Evolutionary conservation across 64 coral and sea anemone genomes (phyloP), one percentile per base, ranked within the genome.

Genomic region (Dendronephthya gigantea): DNA sequence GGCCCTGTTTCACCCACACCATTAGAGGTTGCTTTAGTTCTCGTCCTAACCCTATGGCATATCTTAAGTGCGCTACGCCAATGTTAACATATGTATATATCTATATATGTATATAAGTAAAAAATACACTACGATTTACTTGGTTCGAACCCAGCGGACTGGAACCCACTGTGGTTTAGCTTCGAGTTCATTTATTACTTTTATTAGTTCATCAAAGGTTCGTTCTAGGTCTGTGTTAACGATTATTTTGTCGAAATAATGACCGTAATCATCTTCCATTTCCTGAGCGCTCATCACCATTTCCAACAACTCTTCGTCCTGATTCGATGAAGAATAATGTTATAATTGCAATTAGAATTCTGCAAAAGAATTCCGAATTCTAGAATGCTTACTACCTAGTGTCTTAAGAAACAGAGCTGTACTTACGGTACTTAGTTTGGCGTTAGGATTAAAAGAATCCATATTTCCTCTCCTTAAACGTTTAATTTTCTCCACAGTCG

Each of bases 201-300:
- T 87, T 33, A 83, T 87, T 29, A 98, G 40, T 56, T 98, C 95
- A 81, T 93, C 92, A 62, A 93, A 98, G 39, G 95, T 92, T 84
- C 92, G 87, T 70, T 98, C 95, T 62, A 98, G 90, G 55, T 98
- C 90, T 9, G 95, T 93, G 38, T 98, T 98, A 22, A 91, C 89
- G 69, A 98, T 93, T 23, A 75, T 98, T 72, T 98, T 88, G 76
- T 98, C 95, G 48, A 98, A 98, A 82, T 91, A 93, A 86, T 98
- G 95, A 15, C 95, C 95, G 40, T 90, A 98, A 0, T 82, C 88
- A 62, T 98, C 87, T 58, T 98, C 95, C 82, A 98, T 85, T 83
- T 98, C 92, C 27, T 84, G 92, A 10, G 89, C 90, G 84, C 93
- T 92, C 1, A 85, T 76, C 3, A 98, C 91, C 91, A 98, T 97